Base-by-base conservation (phyloP, 2,888 invertebrate genomes). In the Metacarcinus magister region DNA sequence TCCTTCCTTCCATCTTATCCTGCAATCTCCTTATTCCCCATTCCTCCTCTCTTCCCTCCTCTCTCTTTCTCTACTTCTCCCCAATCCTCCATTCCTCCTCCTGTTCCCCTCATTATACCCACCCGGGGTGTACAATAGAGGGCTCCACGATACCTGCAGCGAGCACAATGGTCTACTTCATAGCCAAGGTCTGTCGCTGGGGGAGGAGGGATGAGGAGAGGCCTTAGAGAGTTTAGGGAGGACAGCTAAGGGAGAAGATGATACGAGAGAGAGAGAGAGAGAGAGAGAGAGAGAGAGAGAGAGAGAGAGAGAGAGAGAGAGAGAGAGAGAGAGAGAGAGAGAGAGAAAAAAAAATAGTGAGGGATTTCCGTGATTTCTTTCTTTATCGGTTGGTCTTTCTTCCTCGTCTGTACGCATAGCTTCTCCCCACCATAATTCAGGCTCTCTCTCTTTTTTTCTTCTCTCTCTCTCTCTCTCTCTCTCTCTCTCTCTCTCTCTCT, bases 71-170 rank as follows among this genome's bases (percentile, higher is more conserved):
- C 67, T 67, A 5, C 67, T 19, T 19, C 67, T 67, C 67, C 19
- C 8, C 67, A 23, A 67, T 67, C 19, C 23, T 67, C 67, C 67
- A 19, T 67, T 23, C 10, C 10, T 67, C 67, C 3, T 67, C 23
- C 82, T 82, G 7, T 67, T 32, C 28, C 92, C 48, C 54, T 92
- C 92, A 92, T 92, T 92, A 92, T 92, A 44, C 92, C 54, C 92
- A 46, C 92, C 92, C 92, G 92, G 48, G 92, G 44, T 7, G 46
- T 46, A 92, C 92, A 92, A 92, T 46, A 54, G 92, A 28, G n/a
- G 54, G 92, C 92, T 13, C 46, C 48, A 46, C 19, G 92, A 48
- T 48, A 48, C 92, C 92, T 46, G 92, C 23, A 92, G 92, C 32
- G 92, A 48, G 0, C 92, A 46, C 92, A 46, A 48, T 92, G 48